phyloP scores from a whole-genome alignment of 2,797 vertebrate genomes.

The Champsocephalus gunnari region DNA sequence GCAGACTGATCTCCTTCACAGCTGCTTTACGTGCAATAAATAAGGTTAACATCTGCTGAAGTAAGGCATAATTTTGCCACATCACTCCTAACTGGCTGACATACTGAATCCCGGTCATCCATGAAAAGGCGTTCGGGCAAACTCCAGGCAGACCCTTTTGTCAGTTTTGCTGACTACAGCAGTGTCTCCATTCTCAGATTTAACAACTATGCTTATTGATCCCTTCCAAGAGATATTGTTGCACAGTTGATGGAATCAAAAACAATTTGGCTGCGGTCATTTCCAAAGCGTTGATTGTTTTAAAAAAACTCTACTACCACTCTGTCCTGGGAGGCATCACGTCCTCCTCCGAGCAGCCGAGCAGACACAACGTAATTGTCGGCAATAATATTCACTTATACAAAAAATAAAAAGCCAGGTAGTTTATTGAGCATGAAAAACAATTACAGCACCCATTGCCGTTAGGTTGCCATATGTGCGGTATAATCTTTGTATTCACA shows the following conservation, averaged over 20 bases:
- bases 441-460: slow-evolving; percentile 52
- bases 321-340: slow-evolving; percentile 36
- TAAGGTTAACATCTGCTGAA: not conserved
- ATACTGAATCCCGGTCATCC: slow-evolving; percentile 2
- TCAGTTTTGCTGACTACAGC: slow-evolving; percentile 36
- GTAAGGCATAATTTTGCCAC: slow-evolving; percentile 2
- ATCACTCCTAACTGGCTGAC: not conserved
- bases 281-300: slow-evolving; percentile 42
- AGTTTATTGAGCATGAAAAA: slow-evolving; percentile 56
- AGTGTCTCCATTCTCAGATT: slow-evolving; percentile 25
- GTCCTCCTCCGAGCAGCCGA: slow-evolving; percentile 37
- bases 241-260: slow-evolving; percentile 49
- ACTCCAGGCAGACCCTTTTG: slow-evolving; percentile 22
- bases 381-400: slow-evolving; percentile 60
- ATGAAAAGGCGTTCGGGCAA: slow-evolving; percentile 5
- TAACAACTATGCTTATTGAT: slow-evolving; percentile 63
- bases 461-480: slow-evolving; percentile 13
- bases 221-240: slow-evolving; percentile 26
- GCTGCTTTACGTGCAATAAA: not conserved
- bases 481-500: slow-evolving; percentile 51
- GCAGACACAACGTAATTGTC: slow-evolving; percentile 45
- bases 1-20: not conserved
- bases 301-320: slow-evolving; percentile 26
- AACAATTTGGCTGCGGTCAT: slow-evolving; percentile 21
- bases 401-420: not conserved